Evolutionary conservation across 2,888 invertebrate species (phyloP).

Genomic region (Nasonia oneida): DNA sequence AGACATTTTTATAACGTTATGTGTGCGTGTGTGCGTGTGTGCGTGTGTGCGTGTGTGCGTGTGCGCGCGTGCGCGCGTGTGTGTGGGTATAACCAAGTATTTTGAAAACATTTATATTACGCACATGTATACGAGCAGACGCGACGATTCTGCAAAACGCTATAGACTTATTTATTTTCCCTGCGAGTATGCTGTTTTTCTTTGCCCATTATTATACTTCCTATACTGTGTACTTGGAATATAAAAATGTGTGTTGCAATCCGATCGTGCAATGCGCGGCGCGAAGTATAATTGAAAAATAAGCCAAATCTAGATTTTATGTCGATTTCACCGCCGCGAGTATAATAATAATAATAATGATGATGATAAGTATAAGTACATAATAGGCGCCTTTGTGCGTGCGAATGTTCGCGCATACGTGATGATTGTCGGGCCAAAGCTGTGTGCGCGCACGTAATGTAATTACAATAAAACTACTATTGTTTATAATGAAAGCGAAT

Average conservation of each 20-base stretch:
- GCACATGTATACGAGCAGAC: background rate
- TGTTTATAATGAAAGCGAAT: constrained; percentile 45
- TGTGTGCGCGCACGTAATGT: constrained; percentile 27
- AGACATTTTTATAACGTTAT: background rate
- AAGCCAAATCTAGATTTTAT: constrained; percentile 11
- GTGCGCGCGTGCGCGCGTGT: background rate
- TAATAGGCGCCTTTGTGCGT: background rate
- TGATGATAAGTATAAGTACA: background rate
- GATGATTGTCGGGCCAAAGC: background rate
- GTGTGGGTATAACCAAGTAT: background rate
- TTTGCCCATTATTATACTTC: background rate
- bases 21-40: background rate
- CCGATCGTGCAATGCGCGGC: background rate
- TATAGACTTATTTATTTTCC: background rate
- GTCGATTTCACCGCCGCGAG: background rate
- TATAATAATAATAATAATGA: background rate
- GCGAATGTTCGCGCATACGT: background rate
- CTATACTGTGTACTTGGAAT: background rate
- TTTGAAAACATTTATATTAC: background rate
- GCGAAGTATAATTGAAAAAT: constrained; percentile 9
- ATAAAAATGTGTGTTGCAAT: background rate
- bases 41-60: background rate
- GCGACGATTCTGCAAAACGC: too few species aligned
- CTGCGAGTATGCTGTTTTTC: background rate
- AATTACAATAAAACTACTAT: constrained; percentile 45